A percentile compares a stretch with the other conserved stretches of the same genome.
Conservation (phyloP, 1,140 invertebrate species). For the Nasonia vitripennis region DNA sequence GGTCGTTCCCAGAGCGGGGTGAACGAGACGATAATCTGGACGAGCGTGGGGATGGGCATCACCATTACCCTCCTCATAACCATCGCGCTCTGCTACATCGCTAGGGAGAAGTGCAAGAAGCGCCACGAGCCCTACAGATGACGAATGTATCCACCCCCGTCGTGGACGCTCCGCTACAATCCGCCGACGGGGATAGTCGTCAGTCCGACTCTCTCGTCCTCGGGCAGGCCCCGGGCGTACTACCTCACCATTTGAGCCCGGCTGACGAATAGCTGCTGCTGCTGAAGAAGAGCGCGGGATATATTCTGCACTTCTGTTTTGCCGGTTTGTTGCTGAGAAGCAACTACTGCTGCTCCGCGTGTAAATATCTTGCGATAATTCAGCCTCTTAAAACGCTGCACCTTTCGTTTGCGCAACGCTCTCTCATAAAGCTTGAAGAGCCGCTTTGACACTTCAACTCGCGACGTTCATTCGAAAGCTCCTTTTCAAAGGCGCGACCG, state of each 20-base stretch:
- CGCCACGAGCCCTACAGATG: slow-evolving; percentile 82
- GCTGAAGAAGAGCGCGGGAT: neutral
- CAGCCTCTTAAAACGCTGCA: too few species aligned
- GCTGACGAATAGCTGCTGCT: neutral
- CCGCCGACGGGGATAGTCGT: slow-evolving; percentile 66
- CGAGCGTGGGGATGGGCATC: slow-evolving; percentile 89
- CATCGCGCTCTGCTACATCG: slow-evolving; percentile 86
- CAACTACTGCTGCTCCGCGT: too few species aligned
- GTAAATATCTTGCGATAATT: too few species aligned
- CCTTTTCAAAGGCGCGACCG: too few species aligned
- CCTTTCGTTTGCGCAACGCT: too few species aligned
- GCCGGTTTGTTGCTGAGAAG: too few species aligned
- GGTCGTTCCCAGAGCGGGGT: slow-evolving; percentile 79
- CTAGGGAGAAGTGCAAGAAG: slow-evolving; percentile 86
- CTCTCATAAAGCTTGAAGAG: too few species aligned
- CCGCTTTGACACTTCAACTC: too few species aligned
- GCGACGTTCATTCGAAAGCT: too few species aligned
- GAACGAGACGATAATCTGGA: slow-evolving; percentile 91
- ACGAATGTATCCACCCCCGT: slow-evolving; percentile 74
- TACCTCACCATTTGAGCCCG: slow-evolving; percentile 67
- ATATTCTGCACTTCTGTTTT: too few species aligned
- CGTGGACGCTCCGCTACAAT: slow-evolving; percentile 65
- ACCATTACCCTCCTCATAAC: slow-evolving; percentile 87
- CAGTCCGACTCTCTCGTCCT: slow-evolving; percentile 68
- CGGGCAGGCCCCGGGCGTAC: slow-evolving; percentile 67